Evolutionary conservation across 2,888 invertebrate species (phyloP).

Genomic region (Diogma glabrata): DNA sequence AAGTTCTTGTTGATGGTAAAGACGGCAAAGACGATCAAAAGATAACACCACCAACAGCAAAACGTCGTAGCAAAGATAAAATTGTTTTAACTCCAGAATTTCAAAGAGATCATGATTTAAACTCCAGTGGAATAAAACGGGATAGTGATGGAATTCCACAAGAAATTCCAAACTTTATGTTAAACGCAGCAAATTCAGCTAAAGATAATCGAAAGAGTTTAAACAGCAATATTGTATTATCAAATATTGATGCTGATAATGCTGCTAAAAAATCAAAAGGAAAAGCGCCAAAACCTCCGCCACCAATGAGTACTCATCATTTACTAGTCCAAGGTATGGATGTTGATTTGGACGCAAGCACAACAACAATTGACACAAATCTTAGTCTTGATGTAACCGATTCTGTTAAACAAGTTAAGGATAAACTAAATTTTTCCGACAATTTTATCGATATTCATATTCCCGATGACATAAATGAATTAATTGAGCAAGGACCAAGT

Average conservation of each 20-base stretch:
- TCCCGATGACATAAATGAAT: constrained; percentile 27
- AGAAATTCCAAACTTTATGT: constrained; percentile 58
- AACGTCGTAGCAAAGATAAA: constrained; percentile 39
- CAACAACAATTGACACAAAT: constrained; percentile 13
- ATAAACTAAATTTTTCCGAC: constrained; percentile 25
- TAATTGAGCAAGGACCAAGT: constrained; percentile 17
- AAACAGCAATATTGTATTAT: constrained; percentile 26
- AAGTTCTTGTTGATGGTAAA: neutral
- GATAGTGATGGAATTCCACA: constrained; percentile 51
- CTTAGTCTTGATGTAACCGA: constrained; percentile 12
- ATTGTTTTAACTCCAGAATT: constrained; percentile 30
- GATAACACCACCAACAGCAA: constrained; percentile 35
- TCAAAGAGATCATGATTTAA: constrained; percentile 38
- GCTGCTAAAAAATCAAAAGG: constrained; percentile 51
- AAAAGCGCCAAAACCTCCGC: constrained; percentile 60
- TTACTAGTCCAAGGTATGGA: neutral
- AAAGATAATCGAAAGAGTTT: constrained; percentile 51
- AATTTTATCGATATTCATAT: constrained; percentile 22
- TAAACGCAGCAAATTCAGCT: constrained; percentile 60
- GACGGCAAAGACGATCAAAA: neutral
- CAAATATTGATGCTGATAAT: constrained; percentile 15
- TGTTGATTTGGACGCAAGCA: constrained; percentile 14
- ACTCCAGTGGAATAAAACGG: constrained; percentile 47
- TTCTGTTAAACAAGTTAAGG: neutral
- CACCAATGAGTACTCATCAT: neutral